Evolutionary conservation across 2,113 vertebrate species (phyloP), one percentile per base, ranked within the genome.

Genomic region (Anolis sagrei): DNA sequence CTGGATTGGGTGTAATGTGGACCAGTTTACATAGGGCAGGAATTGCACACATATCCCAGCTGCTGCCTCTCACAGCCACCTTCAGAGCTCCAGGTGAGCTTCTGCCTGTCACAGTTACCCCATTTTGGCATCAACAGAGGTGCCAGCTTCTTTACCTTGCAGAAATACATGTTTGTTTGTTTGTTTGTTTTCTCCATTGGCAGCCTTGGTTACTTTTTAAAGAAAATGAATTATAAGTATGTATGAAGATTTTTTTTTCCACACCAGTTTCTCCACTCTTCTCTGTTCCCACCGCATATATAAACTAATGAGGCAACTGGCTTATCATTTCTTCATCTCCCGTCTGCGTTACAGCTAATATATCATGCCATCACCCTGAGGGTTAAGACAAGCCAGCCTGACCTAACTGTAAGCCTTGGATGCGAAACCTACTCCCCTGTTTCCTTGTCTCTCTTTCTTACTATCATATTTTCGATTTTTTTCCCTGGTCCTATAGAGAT

Each of bases 301-400:
- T 86, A 86, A 76, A 84, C 49, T 92, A 90, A 91, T 90, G 86
- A 91, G 86, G 62, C 32, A 61, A 74, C 11, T 78, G 61, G 34
- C 64, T 86, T 88, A 75, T 74, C 32, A 61, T 88, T 90, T 90
- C 81, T 83, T 90, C 87, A 91, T 89, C 79, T 88, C n/a, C 14
- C 86, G 88, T 51, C 75, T 89, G 79, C 85, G 73, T 87, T 80
- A n/a, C 54, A 84, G 80, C 77, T 76, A 5, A 2, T 75, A 82
- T 66, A 90, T n/a, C 81, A 62, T 89, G 84, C 79, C 83, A 77
- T 68, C 25, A 69, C 88, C 84, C 39, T 34, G 69, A 87, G 49
- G 82, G 21, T 49, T 58, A 82, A 36, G 58, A 48, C 69, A 86
- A 69, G 13, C 82, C 88, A 84, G 49, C 19, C 32, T 25, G 66